Evolutionary conservation across 1,140 invertebrate genomes (phyloP).

Genomic region (Eufriesea mexicana): DNA sequence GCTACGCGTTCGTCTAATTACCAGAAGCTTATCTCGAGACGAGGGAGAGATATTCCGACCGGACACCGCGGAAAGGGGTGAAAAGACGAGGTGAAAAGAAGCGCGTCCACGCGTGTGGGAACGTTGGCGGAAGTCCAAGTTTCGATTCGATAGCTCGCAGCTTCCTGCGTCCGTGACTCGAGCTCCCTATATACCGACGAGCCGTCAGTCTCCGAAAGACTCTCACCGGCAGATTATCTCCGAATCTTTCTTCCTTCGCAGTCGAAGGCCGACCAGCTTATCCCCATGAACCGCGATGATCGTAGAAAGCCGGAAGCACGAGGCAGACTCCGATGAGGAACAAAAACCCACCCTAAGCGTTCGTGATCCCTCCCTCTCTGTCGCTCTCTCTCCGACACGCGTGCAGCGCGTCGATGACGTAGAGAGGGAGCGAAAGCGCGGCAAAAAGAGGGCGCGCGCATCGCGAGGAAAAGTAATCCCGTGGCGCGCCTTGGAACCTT

Average conservation of each 20-base stretch:
- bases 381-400: too few relatives aligned
- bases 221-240: not conserved
- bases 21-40: not conserved
- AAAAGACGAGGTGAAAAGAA: slow-evolving; percentile 54
- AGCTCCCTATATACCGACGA: too few relatives aligned
- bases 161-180: not conserved
- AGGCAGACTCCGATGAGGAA: too few relatives aligned
- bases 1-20: not conserved
- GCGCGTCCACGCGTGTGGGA: not conserved
- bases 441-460: not conserved
- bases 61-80: slow-evolving; percentile 42
- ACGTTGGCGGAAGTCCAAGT: slow-evolving; percentile 47
- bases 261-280: too few relatives aligned
- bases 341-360: too few relatives aligned
- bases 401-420: not conserved
- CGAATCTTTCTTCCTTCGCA: not conserved
- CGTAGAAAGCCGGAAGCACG: too few relatives aligned
- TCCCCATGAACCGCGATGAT: not conserved
- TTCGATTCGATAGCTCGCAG: slow-evolving; percentile 27
- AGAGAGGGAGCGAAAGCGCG: not conserved
- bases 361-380: too few relatives aligned
- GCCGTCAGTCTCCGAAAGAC: too few relatives aligned
- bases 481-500: too few relatives aligned
- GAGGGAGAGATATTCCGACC: slow-evolving; percentile 37
- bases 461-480: too few relatives aligned